phyloP scores from a whole-genome alignment of 2,888 invertebrate species.

The Conus canariensis region DNA sequence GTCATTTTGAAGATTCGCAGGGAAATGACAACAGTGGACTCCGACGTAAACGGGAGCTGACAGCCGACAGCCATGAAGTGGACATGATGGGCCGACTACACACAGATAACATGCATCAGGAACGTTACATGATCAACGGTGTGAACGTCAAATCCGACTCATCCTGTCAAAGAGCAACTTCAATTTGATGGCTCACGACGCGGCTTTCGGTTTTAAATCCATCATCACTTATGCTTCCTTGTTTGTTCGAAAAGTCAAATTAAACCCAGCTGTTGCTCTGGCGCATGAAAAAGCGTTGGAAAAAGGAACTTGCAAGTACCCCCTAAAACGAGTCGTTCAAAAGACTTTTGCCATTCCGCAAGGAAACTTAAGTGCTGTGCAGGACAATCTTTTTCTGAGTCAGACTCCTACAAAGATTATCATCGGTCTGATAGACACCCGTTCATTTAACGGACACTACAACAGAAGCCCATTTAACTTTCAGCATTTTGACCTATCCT shows the following conservation, averaged over 20 bases:
- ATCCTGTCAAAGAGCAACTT: neutral
- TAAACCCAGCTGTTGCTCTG: neutral
- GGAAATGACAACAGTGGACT: neutral
- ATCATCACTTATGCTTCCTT: neutral
- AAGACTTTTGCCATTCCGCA: neutral
- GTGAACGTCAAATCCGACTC: neutral
- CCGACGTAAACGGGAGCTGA: neutral
- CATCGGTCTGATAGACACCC: too few relatives aligned
- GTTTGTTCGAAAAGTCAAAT: neutral
- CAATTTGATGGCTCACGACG: conserved; percentile 1
- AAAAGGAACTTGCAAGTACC: neutral
- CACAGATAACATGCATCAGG: conserved; percentile 5
- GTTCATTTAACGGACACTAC: too few relatives aligned
- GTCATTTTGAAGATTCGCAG: neutral
- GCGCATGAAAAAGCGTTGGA: conserved; percentile 10
- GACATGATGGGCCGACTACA: conserved; percentile 5
- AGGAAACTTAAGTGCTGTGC: too few relatives aligned
- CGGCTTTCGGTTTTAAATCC: neutral
- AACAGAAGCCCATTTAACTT: too few relatives aligned
- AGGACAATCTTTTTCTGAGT: too few relatives aligned
- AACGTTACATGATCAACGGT: conserved; percentile 21
- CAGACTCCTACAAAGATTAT: too few relatives aligned
- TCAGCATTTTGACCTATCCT: too few relatives aligned
- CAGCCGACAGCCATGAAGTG: neutral
- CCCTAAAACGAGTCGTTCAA: neutral